Evolutionary conservation across 2,888 invertebrate species (phyloP), one percentile per base, ranked within the genome.

Genomic region (Pristionchus japonicus): DNA sequence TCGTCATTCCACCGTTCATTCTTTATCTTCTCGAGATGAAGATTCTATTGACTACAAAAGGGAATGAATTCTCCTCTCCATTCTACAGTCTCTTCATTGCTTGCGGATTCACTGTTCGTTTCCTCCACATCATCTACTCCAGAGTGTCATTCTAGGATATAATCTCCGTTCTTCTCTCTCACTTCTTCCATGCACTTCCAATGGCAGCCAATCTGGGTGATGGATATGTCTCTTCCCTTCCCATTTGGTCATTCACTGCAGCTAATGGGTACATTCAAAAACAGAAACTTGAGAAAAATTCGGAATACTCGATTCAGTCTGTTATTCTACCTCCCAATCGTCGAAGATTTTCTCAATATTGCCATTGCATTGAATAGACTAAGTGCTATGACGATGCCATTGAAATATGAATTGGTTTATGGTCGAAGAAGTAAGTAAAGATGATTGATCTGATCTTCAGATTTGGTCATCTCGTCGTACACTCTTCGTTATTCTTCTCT

Each of bases 101-200:
- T 1, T 74, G 74, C n/a, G 40, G 40, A n/a, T 15, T 74, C 2
- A 74, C 74, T 40, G 74, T 74, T 20, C 40, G 74, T 74, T 74
- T 74, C 13, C 17, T 64, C 64, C 4, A 40, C 11, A 15, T 43
- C 34, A 34, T 20, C 17, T 17, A 20, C 17, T 52, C 23, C 23
- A 3, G 4, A 52, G 23, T 3, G 17, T 52, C 13, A 17, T 20
- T 23, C 20, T 20, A 74, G 74, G 74, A 74, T 31, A 74, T 74
- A n/a, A 13, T 74, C 40, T 40, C 40, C 17, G 37, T 74, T 3
- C 9, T 74, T 40, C 74, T 74, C n/a, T 34, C 40, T 40, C 74
- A 74, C 6, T 40, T 74, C 43, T 74, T 74, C 74, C 43, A 74
- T n/a, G 74, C 74, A n/a, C 74, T 74, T 74, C 74, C 74, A 0